Conservation (phyloP, 2,797 vertebrate genomes). For the Coluber constrictor region DNA sequence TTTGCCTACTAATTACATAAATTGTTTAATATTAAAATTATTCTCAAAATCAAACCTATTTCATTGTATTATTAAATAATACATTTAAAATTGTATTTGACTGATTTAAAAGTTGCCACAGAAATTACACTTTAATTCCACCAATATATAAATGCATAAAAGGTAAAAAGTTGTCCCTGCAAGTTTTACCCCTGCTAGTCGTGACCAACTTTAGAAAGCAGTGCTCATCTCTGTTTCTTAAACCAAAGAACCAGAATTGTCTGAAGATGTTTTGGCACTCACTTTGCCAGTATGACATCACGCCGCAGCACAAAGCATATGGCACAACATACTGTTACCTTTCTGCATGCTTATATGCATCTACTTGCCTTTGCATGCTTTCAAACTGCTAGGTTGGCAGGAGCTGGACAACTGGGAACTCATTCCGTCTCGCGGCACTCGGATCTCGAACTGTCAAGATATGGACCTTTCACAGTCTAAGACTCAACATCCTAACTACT, state of each 20-base stretch:
- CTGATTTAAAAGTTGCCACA: neutral
- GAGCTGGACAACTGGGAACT: neutral
- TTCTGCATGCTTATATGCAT: neutral
- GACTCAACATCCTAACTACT: neutral
- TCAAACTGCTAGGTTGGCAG: neutral
- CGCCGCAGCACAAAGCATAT: neutral
- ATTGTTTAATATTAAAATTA: constrained; percentile 22
- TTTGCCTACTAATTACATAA: neutral
- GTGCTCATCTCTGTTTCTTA: neutral
- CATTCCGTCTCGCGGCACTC: neutral
- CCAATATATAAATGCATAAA: neutral
- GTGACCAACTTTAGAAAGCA: neutral
- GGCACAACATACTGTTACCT: neutral
- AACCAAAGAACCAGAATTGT: neutral
- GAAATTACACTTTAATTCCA: neutral
- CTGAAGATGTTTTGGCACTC: neutral
- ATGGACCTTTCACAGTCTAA: neutral
- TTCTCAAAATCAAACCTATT: constrained; percentile 2
- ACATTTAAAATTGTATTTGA: no score
- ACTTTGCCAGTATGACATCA: neutral
- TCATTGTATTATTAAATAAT: neutral
- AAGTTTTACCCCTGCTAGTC: neutral
- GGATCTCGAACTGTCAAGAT: neutral
- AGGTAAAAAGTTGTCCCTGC: neutral
- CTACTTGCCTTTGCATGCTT: neutral